Base-by-base conservation (phyloP, 2,113 vertebrate genomes). In the Phaethornis superciliosus region DNA sequence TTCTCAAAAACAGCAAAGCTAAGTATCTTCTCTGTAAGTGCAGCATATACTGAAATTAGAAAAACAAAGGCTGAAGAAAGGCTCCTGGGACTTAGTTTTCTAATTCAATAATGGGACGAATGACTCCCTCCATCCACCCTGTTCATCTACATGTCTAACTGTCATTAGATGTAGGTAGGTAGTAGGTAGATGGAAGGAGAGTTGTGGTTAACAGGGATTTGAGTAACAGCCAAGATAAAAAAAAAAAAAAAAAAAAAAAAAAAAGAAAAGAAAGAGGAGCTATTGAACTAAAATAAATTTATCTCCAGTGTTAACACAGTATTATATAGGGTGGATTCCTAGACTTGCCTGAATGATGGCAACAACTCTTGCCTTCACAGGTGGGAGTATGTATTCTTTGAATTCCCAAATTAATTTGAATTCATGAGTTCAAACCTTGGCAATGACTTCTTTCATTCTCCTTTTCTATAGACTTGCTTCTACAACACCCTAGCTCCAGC, bases 91-190 rank as follows among this genome's bases (percentile, higher is more conserved):
- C 26, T 67, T 51, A 9, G 15, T 88, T 95, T 90, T 90, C 46
- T 70, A 81, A 88, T 52, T 64, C 51, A 83, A 64, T 68, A 90
- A 63, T n/a, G 19, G 10, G 52, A 95, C 91, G 68, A 82, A 92
- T 27, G 23, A 40, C 54, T 88, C 7, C 44, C 27, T 85, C 56
- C 55, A 74, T 78, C 62, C 72, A 84, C 91, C 51, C 42, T 88
- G 72, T 56, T 89, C 46, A 68, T 42, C 40, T 75, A 56, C 3
- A 9, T 28, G 37, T 83, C 79, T 85, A 42, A 71, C 47, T 85
- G 40, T 60, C 63, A n/a, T n/a, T n/a, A n/a, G n/a, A n/a, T n/a
- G n/a, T n/a, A n/a, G n/a, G n/a, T n/a, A n/a, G n/a, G n/a, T n/a
- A 86, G 68, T 28, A 23, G 14, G 60, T 74, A 81, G 54, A 89